Evolutionary conservation across 2,113 vertebrate species (phyloP).

Genomic region (Cynocephalus volans): DNA sequence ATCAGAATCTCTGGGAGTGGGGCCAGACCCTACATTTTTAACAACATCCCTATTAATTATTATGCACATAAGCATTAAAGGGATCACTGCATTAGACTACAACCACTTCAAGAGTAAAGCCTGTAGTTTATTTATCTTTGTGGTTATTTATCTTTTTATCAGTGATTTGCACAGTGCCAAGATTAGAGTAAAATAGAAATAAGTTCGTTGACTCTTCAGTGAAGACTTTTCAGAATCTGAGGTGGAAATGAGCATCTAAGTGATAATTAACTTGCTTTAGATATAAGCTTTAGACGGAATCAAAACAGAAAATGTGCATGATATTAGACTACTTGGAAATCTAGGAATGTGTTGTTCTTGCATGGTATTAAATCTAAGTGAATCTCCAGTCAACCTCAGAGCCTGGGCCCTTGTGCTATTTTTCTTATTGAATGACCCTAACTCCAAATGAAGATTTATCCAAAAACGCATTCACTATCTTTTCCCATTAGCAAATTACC

Average conservation of each 20-base stretch:
- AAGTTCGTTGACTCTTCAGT: not conserved
- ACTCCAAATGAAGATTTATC: not conserved
- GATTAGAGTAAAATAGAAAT: not conserved
- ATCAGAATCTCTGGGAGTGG: not conserved
- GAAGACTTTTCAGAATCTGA: conserved; percentile 42
- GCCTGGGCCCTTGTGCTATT: not conserved
- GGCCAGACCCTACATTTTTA: conserved; percentile 19
- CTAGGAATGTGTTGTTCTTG: not conserved
- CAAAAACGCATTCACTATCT: not conserved
- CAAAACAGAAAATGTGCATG: not conserved
- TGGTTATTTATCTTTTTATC: conserved; percentile 31
- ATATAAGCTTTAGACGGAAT: conserved; percentile 24
- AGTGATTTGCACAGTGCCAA: not conserved
- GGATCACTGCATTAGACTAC: not conserved
- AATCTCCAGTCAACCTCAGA: conserved; percentile 10
- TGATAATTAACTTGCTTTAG: conserved; percentile 5
- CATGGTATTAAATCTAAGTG: not conserved
- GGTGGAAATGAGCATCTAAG: not conserved
- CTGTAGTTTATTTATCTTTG: conserved; percentile 28
- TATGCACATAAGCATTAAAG: not conserved
- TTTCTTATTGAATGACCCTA: not conserved
- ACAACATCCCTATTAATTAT: not conserved
- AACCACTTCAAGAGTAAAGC: not conserved
- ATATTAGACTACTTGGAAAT: conserved; percentile 40
- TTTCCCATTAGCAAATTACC: not conserved